These are phyloP conservation scores for Tetropium fuscum DNA, from an alignment of 2,888 invertebrate species.

Conservation along the genomic window DNA sequence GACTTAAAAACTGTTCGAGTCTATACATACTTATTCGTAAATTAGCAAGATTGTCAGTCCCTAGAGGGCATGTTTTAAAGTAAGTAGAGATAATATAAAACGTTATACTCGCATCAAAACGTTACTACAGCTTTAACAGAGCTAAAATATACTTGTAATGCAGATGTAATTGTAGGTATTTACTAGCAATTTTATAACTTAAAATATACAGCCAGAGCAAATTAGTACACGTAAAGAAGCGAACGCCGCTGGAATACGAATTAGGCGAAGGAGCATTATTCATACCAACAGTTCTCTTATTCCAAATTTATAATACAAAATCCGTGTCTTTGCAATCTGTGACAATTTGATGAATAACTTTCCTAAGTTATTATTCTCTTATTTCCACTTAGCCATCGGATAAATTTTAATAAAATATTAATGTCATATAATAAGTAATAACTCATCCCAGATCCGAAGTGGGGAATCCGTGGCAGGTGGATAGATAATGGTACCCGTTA, in stretches of 20 bases:
- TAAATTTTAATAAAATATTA: slow-evolving; percentile 16
- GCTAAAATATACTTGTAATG: slow-evolving; percentile 27
- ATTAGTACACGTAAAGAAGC: slow-evolving; percentile 46
- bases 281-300: slow-evolving; percentile 37
- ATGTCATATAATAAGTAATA: slow-evolving; percentile 5
- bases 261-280: slow-evolving; percentile 42
- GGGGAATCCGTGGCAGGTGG: no score
- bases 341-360: slow-evolving; percentile 38
- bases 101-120: slow-evolving; percentile 13
- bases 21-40: slow-evolving; percentile 18
- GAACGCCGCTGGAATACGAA: slow-evolving; percentile 43
- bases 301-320: slow-evolving; percentile 38
- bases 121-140: slow-evolving; percentile 9
- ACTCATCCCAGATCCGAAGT: background rate
- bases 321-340: slow-evolving; percentile 40
- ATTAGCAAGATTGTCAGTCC: slow-evolving; percentile 18
- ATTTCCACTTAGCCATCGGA: slow-evolving; percentile 6
- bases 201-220: slow-evolving; percentile 40
- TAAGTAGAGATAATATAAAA: slow-evolving; percentile 9
- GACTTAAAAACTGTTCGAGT: slow-evolving; percentile 12
- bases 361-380: slow-evolving; percentile 22
- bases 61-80: slow-evolving; percentile 4
- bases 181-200: slow-evolving; percentile 38
- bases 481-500: no score
- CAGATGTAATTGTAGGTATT: slow-evolving; percentile 38